A percentile compares a stretch with the other conserved stretches of the same genome.
Evolutionary conservation across 2,113 vertebrate species (phyloP).

Genomic region (Fregata magnificens): DNA sequence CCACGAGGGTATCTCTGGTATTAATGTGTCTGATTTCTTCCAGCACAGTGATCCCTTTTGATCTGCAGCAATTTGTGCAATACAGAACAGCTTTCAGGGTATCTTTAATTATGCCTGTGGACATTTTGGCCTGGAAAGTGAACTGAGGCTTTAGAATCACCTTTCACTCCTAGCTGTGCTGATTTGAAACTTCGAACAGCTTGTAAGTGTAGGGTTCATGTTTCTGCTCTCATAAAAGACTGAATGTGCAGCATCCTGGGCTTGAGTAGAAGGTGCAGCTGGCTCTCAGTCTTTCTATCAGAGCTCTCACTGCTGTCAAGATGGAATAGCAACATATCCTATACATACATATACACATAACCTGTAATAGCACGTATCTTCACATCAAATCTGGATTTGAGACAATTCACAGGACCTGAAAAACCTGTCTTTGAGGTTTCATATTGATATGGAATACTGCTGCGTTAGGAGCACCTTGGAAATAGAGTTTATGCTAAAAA

Average conservation of each 20-base stretch:
- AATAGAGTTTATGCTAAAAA: not conserved
- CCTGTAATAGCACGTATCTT: not conserved
- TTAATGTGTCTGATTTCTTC: constrained; percentile 31
- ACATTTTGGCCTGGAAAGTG: not conserved
- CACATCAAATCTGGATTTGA: not conserved
- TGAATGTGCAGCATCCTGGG: not conserved
- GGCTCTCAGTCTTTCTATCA: not conserved
- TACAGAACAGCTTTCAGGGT: constrained; percentile 1
- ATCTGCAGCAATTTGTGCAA: constrained; percentile 36
- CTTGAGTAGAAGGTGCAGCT: not conserved
- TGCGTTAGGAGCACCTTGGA: not conserved
- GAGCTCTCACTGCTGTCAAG: not conserved
- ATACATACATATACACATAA: not conserved
- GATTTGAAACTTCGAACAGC: not conserved
- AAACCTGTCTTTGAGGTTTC: not conserved
- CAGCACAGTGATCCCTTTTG: constrained; percentile 41
- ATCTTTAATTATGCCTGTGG: constrained; percentile 41
- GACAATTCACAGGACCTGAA: not conserved
- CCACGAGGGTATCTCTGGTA: constrained; percentile 32
- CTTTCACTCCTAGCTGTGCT: constrained; percentile 19
- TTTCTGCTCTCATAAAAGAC: not conserved
- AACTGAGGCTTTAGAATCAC: constrained; percentile 20
- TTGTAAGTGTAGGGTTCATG: not conserved
- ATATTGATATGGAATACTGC: not conserved
- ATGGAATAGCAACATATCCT: not conserved